Conservation (phyloP, 2,113 vertebrate species). For the Chaetura pelagica region DNA sequence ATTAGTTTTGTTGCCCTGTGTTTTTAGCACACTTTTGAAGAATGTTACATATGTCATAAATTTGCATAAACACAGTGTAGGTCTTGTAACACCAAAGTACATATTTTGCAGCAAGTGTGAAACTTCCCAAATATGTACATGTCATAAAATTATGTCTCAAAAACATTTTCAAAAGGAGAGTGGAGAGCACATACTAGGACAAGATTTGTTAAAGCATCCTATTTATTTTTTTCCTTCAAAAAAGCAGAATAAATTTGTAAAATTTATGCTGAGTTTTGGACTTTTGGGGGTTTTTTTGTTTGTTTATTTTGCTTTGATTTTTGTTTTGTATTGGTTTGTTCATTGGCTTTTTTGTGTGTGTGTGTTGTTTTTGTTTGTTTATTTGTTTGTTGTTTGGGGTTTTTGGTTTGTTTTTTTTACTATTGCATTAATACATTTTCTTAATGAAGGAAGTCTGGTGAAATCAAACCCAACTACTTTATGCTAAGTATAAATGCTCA, state of each 20-base stretch:
- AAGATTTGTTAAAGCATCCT: not conserved
- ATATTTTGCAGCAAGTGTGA: not conserved
- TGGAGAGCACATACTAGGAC: not conserved
- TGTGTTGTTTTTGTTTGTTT: no score
- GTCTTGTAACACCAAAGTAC: slow-evolving; percentile 27
- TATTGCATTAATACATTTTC: not conserved
- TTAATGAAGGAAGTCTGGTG: not conserved
- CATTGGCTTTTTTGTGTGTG: no score
- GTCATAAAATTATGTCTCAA: not conserved
- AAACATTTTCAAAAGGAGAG: not conserved
- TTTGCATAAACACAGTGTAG: slow-evolving; percentile 18
- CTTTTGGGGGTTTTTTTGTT: no score
- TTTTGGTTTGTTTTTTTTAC: no score
- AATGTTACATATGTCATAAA: not conserved
- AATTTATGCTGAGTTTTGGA: not conserved
- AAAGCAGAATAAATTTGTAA: not conserved
- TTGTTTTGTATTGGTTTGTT: no score
- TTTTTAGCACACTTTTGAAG: slow-evolving; percentile 19
- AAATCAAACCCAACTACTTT: not conserved
- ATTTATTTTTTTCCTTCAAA: not conserved
- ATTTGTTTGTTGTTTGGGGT: not conserved
- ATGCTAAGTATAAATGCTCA: not conserved
- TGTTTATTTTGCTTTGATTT: no score
- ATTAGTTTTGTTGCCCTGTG: not conserved
- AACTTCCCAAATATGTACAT: not conserved